phyloP scores from a whole-genome alignment of 2,113 vertebrate genomes.

The Marmota monax region DNA sequence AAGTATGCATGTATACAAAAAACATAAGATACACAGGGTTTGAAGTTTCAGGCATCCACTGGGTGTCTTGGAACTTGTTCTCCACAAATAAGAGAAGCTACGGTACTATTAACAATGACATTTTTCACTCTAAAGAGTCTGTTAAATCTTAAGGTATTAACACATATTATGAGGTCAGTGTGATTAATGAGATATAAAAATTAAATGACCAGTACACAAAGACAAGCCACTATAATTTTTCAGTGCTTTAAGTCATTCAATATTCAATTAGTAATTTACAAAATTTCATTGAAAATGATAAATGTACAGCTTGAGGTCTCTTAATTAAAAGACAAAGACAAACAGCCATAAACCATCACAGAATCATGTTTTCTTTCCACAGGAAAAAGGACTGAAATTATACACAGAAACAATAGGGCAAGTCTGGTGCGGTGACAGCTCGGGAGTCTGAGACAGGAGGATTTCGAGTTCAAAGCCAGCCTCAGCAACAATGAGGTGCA shows the following conservation, averaged over 20 bases:
- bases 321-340: constrained; percentile 44
- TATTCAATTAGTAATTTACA: constrained; percentile 17
- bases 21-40: background rate
- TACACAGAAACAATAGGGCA: background rate
- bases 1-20: background rate
- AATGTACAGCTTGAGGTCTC: constrained; percentile 7
- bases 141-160: background rate
- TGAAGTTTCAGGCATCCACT: background rate
- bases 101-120: background rate
- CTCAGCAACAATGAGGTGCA: no score
- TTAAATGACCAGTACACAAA: background rate
- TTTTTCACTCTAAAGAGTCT: background rate
- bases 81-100: background rate
- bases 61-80: background rate
- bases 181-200: constrained; percentile 14
- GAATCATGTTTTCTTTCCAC: background rate
- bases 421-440: no score
- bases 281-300: constrained; percentile 57
- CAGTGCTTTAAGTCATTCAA: background rate
- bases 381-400: background rate
- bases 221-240: background rate
- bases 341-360: background rate
- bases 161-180: background rate
- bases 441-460: no score
- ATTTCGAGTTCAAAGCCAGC: no score